Evolutionary conservation across 2,797 vertebrate genomes (phyloP).

Genomic region (Sphenopsis melanotis): DNA sequence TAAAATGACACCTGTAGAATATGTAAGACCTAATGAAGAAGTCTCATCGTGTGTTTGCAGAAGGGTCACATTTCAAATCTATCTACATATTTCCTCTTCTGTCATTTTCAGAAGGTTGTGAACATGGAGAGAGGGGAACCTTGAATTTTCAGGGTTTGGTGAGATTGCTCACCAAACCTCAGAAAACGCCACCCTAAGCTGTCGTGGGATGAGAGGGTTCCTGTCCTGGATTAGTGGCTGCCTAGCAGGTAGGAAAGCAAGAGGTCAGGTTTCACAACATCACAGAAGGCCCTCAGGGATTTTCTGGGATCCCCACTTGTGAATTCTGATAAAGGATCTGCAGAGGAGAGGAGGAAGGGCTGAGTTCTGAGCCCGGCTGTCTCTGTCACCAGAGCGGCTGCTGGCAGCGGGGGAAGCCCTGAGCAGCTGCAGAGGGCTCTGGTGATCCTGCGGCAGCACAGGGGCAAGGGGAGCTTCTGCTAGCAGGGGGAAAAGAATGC

Average conservation of each 20-base stretch:
- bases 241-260: neutral
- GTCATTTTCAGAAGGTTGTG: neutral
- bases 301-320: fast-evolving
- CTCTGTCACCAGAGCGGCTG: neutral
- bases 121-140: neutral
- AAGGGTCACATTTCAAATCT: neutral
- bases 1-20: neutral
- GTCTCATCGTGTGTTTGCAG: neutral
- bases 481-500: neutral
- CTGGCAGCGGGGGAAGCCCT: fast-evolving
- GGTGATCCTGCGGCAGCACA: neutral
- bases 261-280: neutral
- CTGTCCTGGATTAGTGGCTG: neutral
- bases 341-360: neutral
- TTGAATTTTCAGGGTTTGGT: neutral
- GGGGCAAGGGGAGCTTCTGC: neutral
- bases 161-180: neutral
- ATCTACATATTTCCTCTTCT: neutral
- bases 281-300: neutral
- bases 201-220: fast-evolving
- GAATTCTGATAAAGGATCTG: fast-evolving
- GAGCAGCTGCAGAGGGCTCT: neutral
- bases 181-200: neutral
- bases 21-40: neutral
- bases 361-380: neutral